phyloP scores from a whole-genome alignment of 1,140 invertebrate genomes.

The Diorhabda elongata region DNA sequence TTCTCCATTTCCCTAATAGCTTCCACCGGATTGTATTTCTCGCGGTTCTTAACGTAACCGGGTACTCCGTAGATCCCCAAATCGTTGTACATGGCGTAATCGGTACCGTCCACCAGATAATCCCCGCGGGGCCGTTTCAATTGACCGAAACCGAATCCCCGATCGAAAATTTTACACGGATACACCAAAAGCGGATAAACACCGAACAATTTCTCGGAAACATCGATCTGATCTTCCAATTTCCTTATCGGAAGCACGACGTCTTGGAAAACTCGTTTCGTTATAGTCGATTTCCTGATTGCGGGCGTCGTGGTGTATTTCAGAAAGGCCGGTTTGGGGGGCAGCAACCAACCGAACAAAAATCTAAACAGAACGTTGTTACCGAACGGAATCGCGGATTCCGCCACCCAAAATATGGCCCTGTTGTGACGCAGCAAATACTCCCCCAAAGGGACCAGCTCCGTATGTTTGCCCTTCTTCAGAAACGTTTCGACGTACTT shows the following conservation, averaged over 20 bases:
- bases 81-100: slow-evolving; percentile 56
- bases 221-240: slow-evolving; percentile 53
- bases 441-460: slow-evolving; percentile 54
- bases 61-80: slow-evolving; percentile 58
- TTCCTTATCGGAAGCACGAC: slow-evolving; percentile 55
- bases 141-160: slow-evolving; percentile 49
- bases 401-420: slow-evolving; percentile 57
- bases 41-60: slow-evolving; percentile 49
- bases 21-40: slow-evolving; percentile 52
- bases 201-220: slow-evolving; percentile 52
- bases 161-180: slow-evolving; percentile 56
- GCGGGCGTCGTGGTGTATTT: slow-evolving; percentile 55
- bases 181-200: slow-evolving; percentile 55
- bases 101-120: slow-evolving; percentile 50
- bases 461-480: slow-evolving; percentile 47
- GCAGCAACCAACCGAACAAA: slow-evolving; percentile 48
- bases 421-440: slow-evolving; percentile 55
- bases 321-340: slow-evolving; percentile 52
- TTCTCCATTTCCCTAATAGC: slow-evolving; percentile 56
- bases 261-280: slow-evolving; percentile 56
- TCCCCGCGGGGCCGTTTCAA: slow-evolving; percentile 47
- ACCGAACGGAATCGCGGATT: slow-evolving; percentile 53
- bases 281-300: slow-evolving; percentile 55
- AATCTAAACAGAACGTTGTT: slow-evolving; percentile 48
- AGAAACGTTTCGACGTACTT: slow-evolving; percentile 57